Percentiles rank a stretch among this genome's conserved stretches.
These are phyloP conservation scores for Trachelus troglodyta DNA, from an alignment of 2,888 invertebrate species.

Conservation along the genomic window DNA sequence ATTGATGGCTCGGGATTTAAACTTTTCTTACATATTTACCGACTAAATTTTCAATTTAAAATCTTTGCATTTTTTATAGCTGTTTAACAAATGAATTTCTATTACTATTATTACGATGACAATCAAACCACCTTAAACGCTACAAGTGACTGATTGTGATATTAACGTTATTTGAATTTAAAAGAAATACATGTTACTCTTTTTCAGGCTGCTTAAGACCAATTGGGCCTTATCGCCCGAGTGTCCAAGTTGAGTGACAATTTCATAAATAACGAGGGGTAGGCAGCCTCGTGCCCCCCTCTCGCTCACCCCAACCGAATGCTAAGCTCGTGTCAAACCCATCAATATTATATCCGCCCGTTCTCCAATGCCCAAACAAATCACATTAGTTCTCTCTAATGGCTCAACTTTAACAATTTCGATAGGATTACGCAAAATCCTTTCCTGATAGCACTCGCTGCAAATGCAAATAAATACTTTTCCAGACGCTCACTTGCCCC, in stretches of 20 bases:
- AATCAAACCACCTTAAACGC: too few relatives aligned
- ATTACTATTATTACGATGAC: too few relatives aligned
- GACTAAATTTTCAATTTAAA: too few relatives aligned
- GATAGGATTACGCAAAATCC: constrained; percentile 55
- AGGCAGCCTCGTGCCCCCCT: constrained; percentile 7
- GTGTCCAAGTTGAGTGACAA: constrained; percentile 11
- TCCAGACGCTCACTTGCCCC: constrained; percentile 24
- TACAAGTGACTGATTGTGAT: too few relatives aligned
- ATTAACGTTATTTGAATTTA: background rate
- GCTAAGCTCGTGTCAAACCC: constrained; percentile 50
- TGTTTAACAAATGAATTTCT: too few relatives aligned
- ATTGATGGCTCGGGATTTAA: too few relatives aligned
- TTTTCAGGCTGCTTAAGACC: background rate
- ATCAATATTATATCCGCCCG: constrained; percentile 54
- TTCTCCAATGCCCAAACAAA: constrained; percentile 45
- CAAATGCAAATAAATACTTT: constrained; percentile 50
- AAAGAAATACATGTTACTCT: background rate
- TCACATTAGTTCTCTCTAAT: constrained; percentile 54
- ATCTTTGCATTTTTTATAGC: too few relatives aligned
- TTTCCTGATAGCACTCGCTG: constrained; percentile 36
- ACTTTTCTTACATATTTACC: too few relatives aligned
- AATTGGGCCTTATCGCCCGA: background rate
- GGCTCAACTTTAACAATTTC: constrained; percentile 61
- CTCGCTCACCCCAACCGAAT: constrained; percentile 13
- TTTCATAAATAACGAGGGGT: constrained; percentile 21